phyloP scores from a whole-genome alignment of 2,888 invertebrate genomes.

The Ormyrus pomaceus region DNA sequence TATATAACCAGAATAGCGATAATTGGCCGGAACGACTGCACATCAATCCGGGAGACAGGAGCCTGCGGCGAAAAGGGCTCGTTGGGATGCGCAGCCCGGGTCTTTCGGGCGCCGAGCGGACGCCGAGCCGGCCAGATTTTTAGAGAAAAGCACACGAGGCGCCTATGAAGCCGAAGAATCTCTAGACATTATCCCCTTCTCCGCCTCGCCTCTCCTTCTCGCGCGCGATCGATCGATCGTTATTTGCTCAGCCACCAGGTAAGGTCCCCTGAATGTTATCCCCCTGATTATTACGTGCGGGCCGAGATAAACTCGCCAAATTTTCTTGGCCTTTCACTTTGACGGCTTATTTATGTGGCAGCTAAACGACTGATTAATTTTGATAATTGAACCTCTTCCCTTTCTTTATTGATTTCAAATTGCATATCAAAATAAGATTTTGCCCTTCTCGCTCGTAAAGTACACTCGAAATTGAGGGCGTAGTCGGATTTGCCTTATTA shows the following conservation, averaged over 20 bases:
- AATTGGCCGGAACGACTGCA: slow-evolving; percentile 71
- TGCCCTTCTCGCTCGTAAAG: no score
- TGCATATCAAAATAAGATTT: no score
- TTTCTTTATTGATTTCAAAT: background rate
- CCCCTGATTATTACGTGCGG: slow-evolving; percentile 44
- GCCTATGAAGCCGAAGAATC: slow-evolving; percentile 7
- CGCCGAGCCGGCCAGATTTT: slow-evolving; percentile 5
- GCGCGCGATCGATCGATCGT: slow-evolving; percentile 29
- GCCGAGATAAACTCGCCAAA: slow-evolving; percentile 32
- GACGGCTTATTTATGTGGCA: slow-evolving; percentile 12
- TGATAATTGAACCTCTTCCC: background rate
- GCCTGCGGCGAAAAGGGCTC: slow-evolving; percentile 59
- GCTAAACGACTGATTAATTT: slow-evolving; percentile 10
- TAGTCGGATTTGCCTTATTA: background rate
- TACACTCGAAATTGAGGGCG: no score
- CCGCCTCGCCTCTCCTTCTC: background rate
- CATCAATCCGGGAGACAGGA: slow-evolving; percentile 72
- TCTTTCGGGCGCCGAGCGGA: slow-evolving; percentile 37
- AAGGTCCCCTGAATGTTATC: slow-evolving; percentile 30
- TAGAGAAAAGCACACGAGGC: slow-evolving; percentile 11
- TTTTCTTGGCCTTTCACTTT: background rate
- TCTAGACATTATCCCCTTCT: slow-evolving; percentile 28
- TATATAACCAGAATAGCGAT: slow-evolving; percentile 74
- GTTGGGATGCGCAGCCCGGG: background rate
- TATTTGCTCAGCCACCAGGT: slow-evolving; percentile 32